These are phyloP conservation scores for Celastrina argiolus DNA, from an alignment of 2,888 invertebrate genomes.

Conservation along the genomic window DNA sequence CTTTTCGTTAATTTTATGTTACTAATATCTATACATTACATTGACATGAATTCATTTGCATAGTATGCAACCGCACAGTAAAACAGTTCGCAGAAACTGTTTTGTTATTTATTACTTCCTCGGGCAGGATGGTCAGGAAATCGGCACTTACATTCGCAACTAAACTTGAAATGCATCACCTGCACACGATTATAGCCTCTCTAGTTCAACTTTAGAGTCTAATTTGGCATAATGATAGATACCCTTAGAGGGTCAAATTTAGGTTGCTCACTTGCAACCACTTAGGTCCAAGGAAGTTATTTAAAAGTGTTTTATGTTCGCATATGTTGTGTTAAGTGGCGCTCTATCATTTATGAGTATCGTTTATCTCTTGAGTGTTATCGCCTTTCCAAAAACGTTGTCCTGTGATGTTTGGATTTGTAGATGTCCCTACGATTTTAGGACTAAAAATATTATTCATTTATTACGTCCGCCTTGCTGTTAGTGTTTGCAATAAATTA, in stretches of 20 bases:
- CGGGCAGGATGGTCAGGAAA: constrained; percentile 41
- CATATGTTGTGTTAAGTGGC: constrained; percentile 28
- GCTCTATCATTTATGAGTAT: constrained; percentile 1
- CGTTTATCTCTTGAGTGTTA: background rate
- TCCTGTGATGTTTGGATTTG: too few species aligned
- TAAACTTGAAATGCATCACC: background rate
- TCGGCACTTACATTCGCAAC: constrained; percentile 39
- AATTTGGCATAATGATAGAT: constrained; percentile 6
- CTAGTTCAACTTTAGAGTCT: background rate
- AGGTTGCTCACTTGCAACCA: constrained; percentile 26
- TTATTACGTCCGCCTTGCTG: too few species aligned
- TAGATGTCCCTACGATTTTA: background rate
- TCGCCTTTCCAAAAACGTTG: background rate
- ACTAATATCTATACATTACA: background rate
- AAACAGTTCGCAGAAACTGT: constrained; percentile 33
- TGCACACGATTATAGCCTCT: constrained; percentile 22
- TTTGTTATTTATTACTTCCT: constrained; percentile 44
- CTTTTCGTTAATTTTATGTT: too few species aligned
- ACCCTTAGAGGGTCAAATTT: constrained; percentile 20
- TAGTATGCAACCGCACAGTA: constrained; percentile 23
- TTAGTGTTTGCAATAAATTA: too few species aligned
- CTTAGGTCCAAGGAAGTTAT: constrained; percentile 31
- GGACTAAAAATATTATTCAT: too few species aligned
- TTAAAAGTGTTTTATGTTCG: constrained; percentile 28
- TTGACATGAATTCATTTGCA: constrained; percentile 9